Base-by-base conservation (phyloP, 2,797 vertebrate genomes). In the Parauchenoglanis ngamensis region DNA sequence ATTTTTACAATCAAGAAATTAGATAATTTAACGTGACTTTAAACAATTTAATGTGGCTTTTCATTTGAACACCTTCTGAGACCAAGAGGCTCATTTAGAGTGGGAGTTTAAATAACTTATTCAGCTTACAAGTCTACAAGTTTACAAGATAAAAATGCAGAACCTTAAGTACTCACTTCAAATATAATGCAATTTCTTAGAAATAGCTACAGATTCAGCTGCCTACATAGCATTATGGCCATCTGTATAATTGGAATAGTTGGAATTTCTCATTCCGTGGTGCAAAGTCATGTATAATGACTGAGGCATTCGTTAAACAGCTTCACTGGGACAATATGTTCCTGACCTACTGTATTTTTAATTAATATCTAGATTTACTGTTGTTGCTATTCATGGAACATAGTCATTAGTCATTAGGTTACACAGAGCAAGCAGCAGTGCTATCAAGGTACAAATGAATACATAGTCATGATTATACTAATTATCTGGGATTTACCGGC, bases 291-390 rank as follows among this genome's bases (percentile, higher is more conserved):
- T 70, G 49, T 70, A 17, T 81, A 28, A 59, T 31, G 85, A 67
- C 49, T 40, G n/a, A 19, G 31, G 46, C 23, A 44, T 86, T 80
- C 31, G 59, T 86, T 86, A 72, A 44, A 73, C 85, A 81, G 85
- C 65, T 81, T 46, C 52, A 61, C 25, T 56, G 52, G 25, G 15
- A 61, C 52, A 67, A 31, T 61, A 19, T 15, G 35, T 19, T 61
- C 65, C 65, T 81, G 63, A 67, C 75, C 21, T 35, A 56, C 46
- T 80, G 28, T 72, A 21, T 52, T 86, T 72, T 80, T 86, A 81
- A 86, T 81, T 25, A 80, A 70, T 54, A 70, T 67, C 52, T 81
- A 80, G 13, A 67, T 78, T 86, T 79, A 65, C 21, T 17, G 23
- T 68, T 79, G 85, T 57, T 79, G 54, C 31, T 56, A 56, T 78